Evolutionary conservation across 2,797 vertebrate species (phyloP).

Genomic region (Coreius guichenoti): DNA sequence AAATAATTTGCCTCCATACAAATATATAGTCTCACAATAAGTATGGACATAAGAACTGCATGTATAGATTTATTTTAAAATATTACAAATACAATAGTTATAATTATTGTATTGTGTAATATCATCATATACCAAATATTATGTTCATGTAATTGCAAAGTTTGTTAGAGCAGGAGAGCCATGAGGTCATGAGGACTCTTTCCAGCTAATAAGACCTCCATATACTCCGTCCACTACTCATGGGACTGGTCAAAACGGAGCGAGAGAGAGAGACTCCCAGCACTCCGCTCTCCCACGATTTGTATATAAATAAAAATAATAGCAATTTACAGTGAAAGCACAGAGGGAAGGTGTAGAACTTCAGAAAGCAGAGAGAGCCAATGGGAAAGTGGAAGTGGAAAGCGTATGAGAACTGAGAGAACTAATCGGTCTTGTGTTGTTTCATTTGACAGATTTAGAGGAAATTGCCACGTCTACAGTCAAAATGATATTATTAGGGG

Average conservation of each 20-base stretch:
- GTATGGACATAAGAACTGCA: background rate
- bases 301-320: conserved; percentile 63
- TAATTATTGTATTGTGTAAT: background rate
- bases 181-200: background rate
- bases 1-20: too few relatives aligned
- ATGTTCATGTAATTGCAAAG: background rate
- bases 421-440: conserved; percentile 40
- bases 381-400: conserved; percentile 63
- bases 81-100: background rate
- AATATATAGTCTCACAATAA: too few relatives aligned
- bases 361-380: conserved; percentile 42
- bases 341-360: conserved; percentile 21
- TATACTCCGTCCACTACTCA: background rate
- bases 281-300: conserved; percentile 57
- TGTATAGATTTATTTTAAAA: background rate
- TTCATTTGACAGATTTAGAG: conserved; percentile 26
- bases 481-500: conserved; percentile 29
- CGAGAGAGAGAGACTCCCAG: conserved; percentile 26
- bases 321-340: conserved; percentile 57
- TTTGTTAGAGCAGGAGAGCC: background rate
- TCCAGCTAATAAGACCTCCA: background rate
- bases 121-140: background rate
- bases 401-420: conserved; percentile 66
- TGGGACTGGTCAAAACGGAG: conserved; percentile 1
- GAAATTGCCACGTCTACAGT: conserved; percentile 25